Evolutionary conservation across 2,113 vertebrate genomes (phyloP), one percentile per base, ranked within the genome.

Genomic region (Poeciliopsis occidentalis): DNA sequence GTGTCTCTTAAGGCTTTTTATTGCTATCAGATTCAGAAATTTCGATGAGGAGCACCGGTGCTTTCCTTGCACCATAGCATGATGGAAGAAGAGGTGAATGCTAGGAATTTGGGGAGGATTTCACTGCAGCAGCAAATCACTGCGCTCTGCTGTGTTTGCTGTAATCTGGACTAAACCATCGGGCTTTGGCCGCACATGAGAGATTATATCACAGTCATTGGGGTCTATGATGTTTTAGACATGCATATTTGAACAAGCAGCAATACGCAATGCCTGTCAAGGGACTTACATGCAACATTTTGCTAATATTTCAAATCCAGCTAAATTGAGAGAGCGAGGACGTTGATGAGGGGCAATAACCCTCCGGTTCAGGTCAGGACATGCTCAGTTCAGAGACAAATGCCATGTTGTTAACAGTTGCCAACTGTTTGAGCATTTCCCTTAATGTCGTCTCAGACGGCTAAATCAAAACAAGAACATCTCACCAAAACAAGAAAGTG

Each of bases 101-200:
- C 39, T 26, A 19, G 29, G 65, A 71, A 70, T 77, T 37, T 77
- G 64, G 60, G 70, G 30, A 68, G 69, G 80, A 86, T 92, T 88
- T 89, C 29, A 81, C 70, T 78, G n/a, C 71, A 77, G 74, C 69
- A 8, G 10, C 69, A 73, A 76, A 73, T 88, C 67, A 66, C 63
- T 73, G 76, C 80, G 77, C 67, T 31, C 70, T 69, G 73, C 71
- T 73, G 80, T 67, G 62, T 63, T 39, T 44, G 67, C n/a, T 85
- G 80, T 92, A 92, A 92, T 92, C 89, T 86, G 80, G 63, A 63
- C 73, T 92, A 88, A 92, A 92, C 86, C 88, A 73, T 44, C 60
- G 29, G 74, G 67, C 62, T 87, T 89, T 85, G 86, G 87, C 74
- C 77, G 78, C 82, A 82, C 70, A 71, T 51, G 64, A 78, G 51